phyloP scores from a whole-genome alignment of 1,140 invertebrate genomes.

The Penaeus indicus region DNA sequence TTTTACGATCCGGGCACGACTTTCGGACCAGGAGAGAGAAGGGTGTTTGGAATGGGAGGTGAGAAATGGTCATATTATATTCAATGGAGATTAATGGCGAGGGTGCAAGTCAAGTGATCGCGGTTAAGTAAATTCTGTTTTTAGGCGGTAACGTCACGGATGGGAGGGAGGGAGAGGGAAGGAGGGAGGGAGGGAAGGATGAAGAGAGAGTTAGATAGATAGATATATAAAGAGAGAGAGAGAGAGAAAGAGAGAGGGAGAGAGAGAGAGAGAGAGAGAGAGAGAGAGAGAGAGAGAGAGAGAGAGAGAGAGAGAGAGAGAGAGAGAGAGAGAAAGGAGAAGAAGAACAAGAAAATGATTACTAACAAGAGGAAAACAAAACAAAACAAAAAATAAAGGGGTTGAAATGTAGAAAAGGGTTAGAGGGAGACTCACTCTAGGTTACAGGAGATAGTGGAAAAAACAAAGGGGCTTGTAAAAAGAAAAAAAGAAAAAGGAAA shows the following conservation, averaged over 20 bases:
- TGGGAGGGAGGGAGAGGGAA: neutral
- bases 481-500: no score
- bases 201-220: no score
- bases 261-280: neutral
- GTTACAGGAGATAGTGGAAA: no score
- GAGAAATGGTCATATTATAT: no score
- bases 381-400: neutral
- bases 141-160: neutral
- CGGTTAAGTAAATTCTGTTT: neutral
- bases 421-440: no score
- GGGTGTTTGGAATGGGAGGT: no score
- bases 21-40: no score
- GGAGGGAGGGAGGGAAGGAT: neutral
- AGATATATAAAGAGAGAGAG: neutral
- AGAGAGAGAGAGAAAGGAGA: neutral
- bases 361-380: neutral
- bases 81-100: no score
- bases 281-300: neutral
- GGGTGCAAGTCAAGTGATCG: no score
- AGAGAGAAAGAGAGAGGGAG: neutral
- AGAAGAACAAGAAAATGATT: neutral
- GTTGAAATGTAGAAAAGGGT: neutral
- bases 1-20: no score
- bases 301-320: conserved; percentile 11
- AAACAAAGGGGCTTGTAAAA: no score